A percentile compares a stretch with the other conserved stretches of the same genome.
These are phyloP conservation scores for Chaenodraco wilsoni DNA, from an alignment of 2,797 vertebrate genomes.

Conservation along the genomic window DNA sequence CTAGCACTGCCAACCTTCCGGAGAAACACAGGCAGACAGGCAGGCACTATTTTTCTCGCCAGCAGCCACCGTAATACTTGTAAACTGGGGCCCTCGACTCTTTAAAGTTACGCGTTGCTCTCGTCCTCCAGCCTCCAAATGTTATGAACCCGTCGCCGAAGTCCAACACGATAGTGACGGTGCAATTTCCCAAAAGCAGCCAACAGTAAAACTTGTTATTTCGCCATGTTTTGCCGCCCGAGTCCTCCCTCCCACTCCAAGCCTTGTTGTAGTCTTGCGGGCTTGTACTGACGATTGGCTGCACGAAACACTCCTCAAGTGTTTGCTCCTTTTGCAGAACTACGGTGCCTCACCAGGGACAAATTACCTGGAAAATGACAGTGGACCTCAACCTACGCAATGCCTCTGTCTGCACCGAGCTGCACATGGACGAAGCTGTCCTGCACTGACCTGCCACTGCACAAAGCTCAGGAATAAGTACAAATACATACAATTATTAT, in stretches of 20 bases:
- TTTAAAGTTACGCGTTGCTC: slow-evolving; percentile 43
- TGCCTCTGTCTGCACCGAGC: slow-evolving; percentile 2
- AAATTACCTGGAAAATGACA: slow-evolving; percentile 65
- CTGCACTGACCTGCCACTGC: slow-evolving; percentile 17
- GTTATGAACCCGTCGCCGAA: slow-evolving; percentile 21
- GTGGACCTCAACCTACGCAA: slow-evolving; percentile 40
- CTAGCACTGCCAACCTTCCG: slow-evolving; percentile 76
- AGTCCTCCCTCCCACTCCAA: slow-evolving; percentile 66
- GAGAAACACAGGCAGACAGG: slow-evolving; percentile 56
- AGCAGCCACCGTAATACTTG: slow-evolving; percentile 57
- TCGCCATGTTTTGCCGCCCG: slow-evolving; percentile 79
- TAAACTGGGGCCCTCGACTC: slow-evolving; percentile 41
- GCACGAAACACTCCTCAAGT: slow-evolving; percentile 70
- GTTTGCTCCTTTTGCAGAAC: slow-evolving; percentile 60
- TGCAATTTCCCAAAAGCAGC: slow-evolving; percentile 48
- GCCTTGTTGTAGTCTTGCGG: slow-evolving; percentile 55
- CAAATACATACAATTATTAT: neutral
- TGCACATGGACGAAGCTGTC: neutral
- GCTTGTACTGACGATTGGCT: slow-evolving; percentile 66
- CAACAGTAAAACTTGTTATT: slow-evolving; percentile 73
- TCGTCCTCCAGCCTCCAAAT: slow-evolving; percentile 41
- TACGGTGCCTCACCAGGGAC: slow-evolving; percentile 82
- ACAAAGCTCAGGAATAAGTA: neutral
- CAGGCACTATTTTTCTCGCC: slow-evolving; percentile 40
- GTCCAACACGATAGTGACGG: slow-evolving; percentile 33